Evolutionary conservation across 2,797 vertebrate genomes (phyloP), one percentile per base, ranked within the genome.

Genomic region (Agapornis canus): DNA sequence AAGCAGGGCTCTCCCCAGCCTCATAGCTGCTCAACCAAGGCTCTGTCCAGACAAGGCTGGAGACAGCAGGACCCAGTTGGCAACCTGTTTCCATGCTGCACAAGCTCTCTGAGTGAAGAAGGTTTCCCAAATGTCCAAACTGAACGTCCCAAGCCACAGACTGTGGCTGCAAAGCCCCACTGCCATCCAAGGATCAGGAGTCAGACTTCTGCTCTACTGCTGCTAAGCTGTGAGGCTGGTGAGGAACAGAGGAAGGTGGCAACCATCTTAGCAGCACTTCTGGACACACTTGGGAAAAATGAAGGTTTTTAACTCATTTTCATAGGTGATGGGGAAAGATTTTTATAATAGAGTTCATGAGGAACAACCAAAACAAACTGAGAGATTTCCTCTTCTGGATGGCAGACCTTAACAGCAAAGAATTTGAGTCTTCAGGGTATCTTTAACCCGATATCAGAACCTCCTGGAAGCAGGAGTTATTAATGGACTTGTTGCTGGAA

Each of bases 401-500:
- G 61, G 19, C 39, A 84, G 37, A 64, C 39, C 31, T 32, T 6
- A 88, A 71, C 65, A 78, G 52, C 60, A 68, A 82, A 84, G 66
- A 80, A 89, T 49, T 11, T 68, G 42, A 94, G 76, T 91, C 86
- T 85, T 82, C 64, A 73, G 78, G 78, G 60, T 71, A 85, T 57
- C 39, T 93, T 94, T 89, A 97, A 85, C 65, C 49, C 79, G 75
- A 40, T 92, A 87, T 82, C 51, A 91, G 83, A 80, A 87, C 40
- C 54, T 82, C 59, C 56, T 92, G 51, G 64, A 96, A 94, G 83
- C 18, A 14, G 1, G 13, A 86, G 56, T 89, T 95, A 66, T 60
- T 93, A 90, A 78, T 47, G 68, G 61, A 85, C 86, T 80, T 92
- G 84, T 87, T 96, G 89, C 95, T 94, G 78, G 78, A 89, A 94